These are phyloP conservation scores for Salvelinus namaycush DNA, from an alignment of 2,113 vertebrate species.

Conservation along the genomic window DNA sequence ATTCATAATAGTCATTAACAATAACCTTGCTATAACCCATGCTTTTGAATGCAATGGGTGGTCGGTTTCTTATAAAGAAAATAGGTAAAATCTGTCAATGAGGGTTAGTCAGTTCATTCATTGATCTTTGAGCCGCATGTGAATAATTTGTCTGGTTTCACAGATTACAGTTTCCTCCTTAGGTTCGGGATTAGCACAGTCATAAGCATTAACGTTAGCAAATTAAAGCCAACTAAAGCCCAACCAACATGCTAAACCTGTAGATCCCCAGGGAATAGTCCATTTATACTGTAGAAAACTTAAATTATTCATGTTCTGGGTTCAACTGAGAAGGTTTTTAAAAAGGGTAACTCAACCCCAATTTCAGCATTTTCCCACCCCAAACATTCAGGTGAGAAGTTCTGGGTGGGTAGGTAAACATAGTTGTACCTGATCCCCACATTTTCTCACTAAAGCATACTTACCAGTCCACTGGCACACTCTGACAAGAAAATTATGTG, in stretches of 20 bases:
- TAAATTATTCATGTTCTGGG: background rate
- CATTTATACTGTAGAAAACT: slow-evolving; percentile 6
- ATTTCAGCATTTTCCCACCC: too few species aligned
- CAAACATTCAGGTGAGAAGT: too few species aligned
- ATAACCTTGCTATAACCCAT: background rate
- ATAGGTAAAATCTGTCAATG: background rate
- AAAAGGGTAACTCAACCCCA: background rate
- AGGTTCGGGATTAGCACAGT: slow-evolving; percentile 11
- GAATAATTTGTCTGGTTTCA: slow-evolving; percentile 3
- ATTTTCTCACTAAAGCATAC: too few species aligned
- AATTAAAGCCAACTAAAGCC: background rate
- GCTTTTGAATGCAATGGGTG: background rate
- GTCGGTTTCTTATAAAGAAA: background rate
- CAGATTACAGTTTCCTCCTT: background rate
- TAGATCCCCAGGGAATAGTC: slow-evolving; percentile 5
- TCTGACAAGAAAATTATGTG: too few species aligned
- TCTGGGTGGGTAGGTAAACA: too few species aligned
- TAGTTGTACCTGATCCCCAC: too few species aligned
- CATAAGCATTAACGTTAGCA: slow-evolving; percentile 11
- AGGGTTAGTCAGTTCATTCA: slow-evolving; percentile 1
- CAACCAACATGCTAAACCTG: background rate
- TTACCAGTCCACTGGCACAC: too few species aligned
- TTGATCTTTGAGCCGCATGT: background rate
- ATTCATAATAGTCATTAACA: background rate
- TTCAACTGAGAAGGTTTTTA: background rate